Evolutionary conservation across 2,113 vertebrate genomes (phyloP), one percentile per base, ranked within the genome.

Genomic region (Hepsetus odoe): DNA sequence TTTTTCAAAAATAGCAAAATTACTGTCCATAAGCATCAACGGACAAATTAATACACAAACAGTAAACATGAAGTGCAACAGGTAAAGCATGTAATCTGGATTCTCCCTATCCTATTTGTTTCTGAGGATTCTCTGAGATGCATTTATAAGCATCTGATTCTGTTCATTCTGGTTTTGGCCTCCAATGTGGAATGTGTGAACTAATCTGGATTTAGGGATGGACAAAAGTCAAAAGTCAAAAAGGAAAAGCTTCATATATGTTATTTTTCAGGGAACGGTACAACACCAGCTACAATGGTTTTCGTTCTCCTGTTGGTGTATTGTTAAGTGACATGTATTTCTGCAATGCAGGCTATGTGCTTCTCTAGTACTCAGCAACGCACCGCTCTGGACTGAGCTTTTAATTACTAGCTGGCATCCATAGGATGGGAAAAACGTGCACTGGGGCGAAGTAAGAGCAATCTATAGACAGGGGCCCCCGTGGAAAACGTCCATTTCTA

Each of bases 401-500:
- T 55, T 68, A 61, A 80, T 72, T 28, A 40, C 22, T 64, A 40
- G 53, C 61, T 61, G 67, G 69, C 61, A 71, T 66, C 55, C n/a
- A 13, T 53, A 53, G 69, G 75, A 68, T 83, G 82, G 78, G 74
- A 80, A 80, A n/a, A 80, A 77, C 24, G 13, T 38, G 55, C 30
- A n/a, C 51, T n/a, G 51, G 68, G 68, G 59, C 61, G 26, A 42
- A 80, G 33, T 42, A 74, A 16, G 73, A 79, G 83, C 87, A 86
- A 85, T 82, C 56, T 20, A 80, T 84, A 86, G 86, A 74, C 85
- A 86, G 75, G 61, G 77, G 84, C 89, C 86, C 68, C 89, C 87
- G 33, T 85, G 84, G 74, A 75, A 55, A 82, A 85, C 79, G 82
- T 89, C 84, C 87, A 87, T 85, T 86, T 83, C 56, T 88, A 85